Evolutionary conservation across 2,888 invertebrate species (phyloP).

Genomic region (Tryphoninae sp.): DNA sequence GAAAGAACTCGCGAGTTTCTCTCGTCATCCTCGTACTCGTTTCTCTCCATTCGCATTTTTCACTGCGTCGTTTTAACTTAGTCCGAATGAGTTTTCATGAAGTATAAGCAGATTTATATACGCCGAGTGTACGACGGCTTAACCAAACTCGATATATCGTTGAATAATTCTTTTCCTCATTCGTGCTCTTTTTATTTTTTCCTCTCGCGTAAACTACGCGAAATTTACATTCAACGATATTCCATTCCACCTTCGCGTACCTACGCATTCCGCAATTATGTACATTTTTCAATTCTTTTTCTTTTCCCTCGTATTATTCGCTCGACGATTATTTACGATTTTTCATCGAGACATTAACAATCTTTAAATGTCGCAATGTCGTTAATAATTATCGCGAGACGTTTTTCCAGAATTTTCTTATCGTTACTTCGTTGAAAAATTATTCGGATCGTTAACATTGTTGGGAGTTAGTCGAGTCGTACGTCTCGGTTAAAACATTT

Average conservation of each 20-base stretch:
- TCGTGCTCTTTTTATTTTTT: not conserved
- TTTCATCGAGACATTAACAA: too few relatives aligned
- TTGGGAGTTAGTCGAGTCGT: too few relatives aligned
- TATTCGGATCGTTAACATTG: too few relatives aligned
- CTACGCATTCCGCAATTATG: not conserved
- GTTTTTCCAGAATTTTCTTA: too few relatives aligned
- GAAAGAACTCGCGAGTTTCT: conserved; percentile 10
- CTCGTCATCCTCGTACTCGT: conserved; percentile 1
- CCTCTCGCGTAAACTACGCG: not conserved
- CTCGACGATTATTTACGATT: too few relatives aligned
- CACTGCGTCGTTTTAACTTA: conserved; percentile 20
- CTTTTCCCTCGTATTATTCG: not conserved
- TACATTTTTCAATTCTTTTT: not conserved
- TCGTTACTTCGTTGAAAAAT: too few relatives aligned
- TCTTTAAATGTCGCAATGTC: too few relatives aligned
- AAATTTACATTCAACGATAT: conserved; percentile 1
- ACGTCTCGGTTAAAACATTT: too few relatives aligned
- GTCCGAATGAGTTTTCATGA: conserved; percentile 36
- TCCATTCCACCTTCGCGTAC: not conserved
- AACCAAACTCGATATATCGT: conserved; percentile 7
- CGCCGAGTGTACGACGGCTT: conserved; percentile 4
- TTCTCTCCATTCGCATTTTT: conserved; percentile 1
- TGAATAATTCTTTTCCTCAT: conserved; percentile 6
- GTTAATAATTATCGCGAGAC: too few relatives aligned
- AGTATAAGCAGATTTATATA: conserved; percentile 27